Evolutionary conservation across 2,888 invertebrate genomes (phyloP), one percentile per base, ranked within the genome.

Genomic region (Steinernema hermaphroditum): DNA sequence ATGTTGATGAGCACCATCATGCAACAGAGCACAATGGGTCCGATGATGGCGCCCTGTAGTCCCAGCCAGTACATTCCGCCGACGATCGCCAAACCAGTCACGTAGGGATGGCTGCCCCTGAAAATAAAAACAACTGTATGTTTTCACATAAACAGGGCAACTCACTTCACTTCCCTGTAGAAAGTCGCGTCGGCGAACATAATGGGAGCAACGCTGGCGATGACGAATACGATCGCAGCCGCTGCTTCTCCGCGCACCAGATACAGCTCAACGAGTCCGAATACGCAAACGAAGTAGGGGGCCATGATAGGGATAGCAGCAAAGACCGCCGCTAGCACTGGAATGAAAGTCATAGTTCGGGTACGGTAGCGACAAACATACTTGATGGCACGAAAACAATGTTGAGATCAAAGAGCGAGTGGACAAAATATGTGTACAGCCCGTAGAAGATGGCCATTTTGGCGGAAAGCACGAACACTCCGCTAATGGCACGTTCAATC

Each of bases 401-500:
- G 88, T 94, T 93, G 32, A 90, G 93, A 73, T 93, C 93, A 87
- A 97, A 96, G 14, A 97, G 89, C 79, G 93, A 94, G 88, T 98
- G 97, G 70, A 94, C 93, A 76, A 97, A 91, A 94, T 96, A 98
- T 0, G 97, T 97, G 91, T 96, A 98, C 77, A 97, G 90, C 0
- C 96, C 97, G 87, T 98, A 97, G 89, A 98, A 98, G 0, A 93
- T 90, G 0, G 95, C 93, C 91, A 97, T 93, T 89, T 97, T 98
- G 83, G 96, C 92, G 1, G 96, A 95, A 0, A 96, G 96, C 75
- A 93, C 91, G 87, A 98, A 93, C 16, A 98, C 97, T 81, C 94
- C 94, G 82, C 94, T 94, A 72, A 89, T 88, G 34, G 89, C 89
- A 76, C 88, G 87, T 76, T 89, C 89, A 2, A 89, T 87, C 22